These are phyloP conservation scores for Athene cunicularia DNA, from an alignment of 2,113 vertebrate species.

Conservation along the genomic window DNA sequence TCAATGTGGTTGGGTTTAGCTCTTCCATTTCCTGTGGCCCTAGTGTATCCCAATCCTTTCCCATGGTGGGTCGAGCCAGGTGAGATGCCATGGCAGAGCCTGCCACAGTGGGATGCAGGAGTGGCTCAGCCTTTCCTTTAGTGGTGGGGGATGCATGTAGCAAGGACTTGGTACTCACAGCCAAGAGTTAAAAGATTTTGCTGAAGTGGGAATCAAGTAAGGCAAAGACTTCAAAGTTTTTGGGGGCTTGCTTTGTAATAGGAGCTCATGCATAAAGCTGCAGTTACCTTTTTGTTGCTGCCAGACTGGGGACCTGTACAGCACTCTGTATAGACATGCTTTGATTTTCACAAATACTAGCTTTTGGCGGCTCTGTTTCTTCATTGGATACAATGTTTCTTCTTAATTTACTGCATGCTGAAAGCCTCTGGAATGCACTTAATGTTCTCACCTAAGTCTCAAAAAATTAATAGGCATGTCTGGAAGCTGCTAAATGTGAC, in stretches of 20 bases:
- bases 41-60: neutral
- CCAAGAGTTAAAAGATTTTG: neutral
- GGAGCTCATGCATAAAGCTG: neutral
- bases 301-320: neutral
- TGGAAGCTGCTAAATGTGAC: neutral
- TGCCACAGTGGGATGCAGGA: neutral
- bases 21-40: fast-evolving
- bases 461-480: neutral
- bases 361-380: neutral
- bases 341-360: neutral
- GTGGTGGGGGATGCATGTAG: slow-evolving; percentile 33
- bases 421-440: neutral
- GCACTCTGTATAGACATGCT: neutral
- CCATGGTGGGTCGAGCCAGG: neutral
- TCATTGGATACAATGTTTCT: neutral
- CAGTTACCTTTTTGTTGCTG: neutral
- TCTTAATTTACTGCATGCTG: neutral
- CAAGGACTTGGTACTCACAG: neutral
- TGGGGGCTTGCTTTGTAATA: neutral
- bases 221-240: neutral
- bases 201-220: neutral
- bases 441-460: neutral
- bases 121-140: neutral
- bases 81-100: neutral
- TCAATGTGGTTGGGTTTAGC: neutral